Percentiles rank a stretch among this genome's conserved stretches.
phyloP scores from a whole-genome alignment of 2,113 vertebrate genomes.

The Odobenus rosmarus region DNA sequence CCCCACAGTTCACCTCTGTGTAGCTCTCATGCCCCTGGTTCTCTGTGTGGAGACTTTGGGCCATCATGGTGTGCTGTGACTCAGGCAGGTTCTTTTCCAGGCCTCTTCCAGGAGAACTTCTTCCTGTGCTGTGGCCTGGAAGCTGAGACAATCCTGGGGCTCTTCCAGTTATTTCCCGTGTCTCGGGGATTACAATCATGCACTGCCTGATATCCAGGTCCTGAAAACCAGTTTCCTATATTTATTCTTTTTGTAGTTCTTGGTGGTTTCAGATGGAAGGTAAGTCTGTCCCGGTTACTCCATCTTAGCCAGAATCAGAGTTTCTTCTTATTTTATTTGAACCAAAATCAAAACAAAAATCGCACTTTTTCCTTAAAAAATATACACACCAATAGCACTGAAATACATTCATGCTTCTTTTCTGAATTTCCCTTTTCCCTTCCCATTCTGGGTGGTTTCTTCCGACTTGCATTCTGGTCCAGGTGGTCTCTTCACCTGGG shows the following conservation, averaged over 20 bases:
- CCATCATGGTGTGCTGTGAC: not conserved
- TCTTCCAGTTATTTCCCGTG: not conserved
- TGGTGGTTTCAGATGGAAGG: not conserved
- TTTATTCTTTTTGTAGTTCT: not conserved
- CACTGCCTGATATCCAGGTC: not conserved
- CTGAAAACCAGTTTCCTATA: not conserved
- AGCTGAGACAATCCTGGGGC: not conserved
- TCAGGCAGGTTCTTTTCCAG: not conserved
- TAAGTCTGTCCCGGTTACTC: not conserved
- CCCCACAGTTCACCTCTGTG: not conserved
- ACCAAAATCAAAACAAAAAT: not conserved
- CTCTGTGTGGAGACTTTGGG: not conserved
- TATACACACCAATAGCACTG: too few relatives aligned
- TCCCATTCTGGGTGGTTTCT: not conserved
- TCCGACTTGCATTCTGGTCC: not conserved
- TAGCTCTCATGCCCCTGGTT: too few relatives aligned
- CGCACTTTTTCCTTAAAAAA: not conserved
- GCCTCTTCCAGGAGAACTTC: not conserved
- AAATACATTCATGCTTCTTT: not conserved
- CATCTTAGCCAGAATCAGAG: not conserved
- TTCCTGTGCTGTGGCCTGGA: not conserved
- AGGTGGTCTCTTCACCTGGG: not conserved
- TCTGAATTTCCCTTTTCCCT: not conserved
- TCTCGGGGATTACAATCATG: not conserved
- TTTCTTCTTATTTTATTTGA: not conserved